Evolutionary conservation across 2,797 vertebrate species (phyloP).

Genomic region (Channallabes apus): DNA sequence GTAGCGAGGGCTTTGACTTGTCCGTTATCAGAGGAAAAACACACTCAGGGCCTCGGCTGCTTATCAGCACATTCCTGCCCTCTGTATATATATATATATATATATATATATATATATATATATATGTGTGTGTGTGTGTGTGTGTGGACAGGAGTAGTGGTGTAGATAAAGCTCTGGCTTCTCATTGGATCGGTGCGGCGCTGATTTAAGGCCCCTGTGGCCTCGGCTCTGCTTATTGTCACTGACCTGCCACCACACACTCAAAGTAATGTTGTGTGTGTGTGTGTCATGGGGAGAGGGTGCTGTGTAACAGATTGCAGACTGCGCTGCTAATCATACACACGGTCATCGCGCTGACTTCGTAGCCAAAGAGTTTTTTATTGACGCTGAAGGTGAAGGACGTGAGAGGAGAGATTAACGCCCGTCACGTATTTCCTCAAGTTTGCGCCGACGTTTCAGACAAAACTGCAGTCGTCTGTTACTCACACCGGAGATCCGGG

Average conservation of each 20-base stretch:
- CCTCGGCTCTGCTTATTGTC: constrained; percentile 65
- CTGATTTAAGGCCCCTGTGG: constrained; percentile 56
- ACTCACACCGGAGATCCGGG: background rate
- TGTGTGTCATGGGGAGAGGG: background rate
- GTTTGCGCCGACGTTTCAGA: background rate
- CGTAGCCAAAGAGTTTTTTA: background rate
- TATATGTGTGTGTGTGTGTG: constrained; percentile 39
- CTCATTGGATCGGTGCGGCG: constrained; percentile 64
- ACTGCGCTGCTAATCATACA: background rate
- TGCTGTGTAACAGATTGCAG: background rate
- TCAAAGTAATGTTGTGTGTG: constrained; percentile 36
- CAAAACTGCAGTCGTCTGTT: background rate
- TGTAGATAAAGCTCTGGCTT: constrained; percentile 62
- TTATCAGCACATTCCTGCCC: constrained; percentile 78
- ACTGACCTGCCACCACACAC: constrained; percentile 52
- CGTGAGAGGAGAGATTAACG: background rate
- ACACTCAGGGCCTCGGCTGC: constrained; percentile 57
- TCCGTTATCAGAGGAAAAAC: constrained; percentile 47
- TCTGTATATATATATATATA: constrained; percentile 44
- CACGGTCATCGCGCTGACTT: background rate
- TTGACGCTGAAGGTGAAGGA: background rate
- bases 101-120: too few species aligned
- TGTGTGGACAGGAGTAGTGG: constrained; percentile 41
- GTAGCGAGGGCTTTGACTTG: background rate
- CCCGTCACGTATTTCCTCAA: background rate